Percentiles rank a stretch among this genome's conserved stretches.
Evolutionary conservation across 2,113 vertebrate species (phyloP).

Genomic region (Aptenodytes forsteri): DNA sequence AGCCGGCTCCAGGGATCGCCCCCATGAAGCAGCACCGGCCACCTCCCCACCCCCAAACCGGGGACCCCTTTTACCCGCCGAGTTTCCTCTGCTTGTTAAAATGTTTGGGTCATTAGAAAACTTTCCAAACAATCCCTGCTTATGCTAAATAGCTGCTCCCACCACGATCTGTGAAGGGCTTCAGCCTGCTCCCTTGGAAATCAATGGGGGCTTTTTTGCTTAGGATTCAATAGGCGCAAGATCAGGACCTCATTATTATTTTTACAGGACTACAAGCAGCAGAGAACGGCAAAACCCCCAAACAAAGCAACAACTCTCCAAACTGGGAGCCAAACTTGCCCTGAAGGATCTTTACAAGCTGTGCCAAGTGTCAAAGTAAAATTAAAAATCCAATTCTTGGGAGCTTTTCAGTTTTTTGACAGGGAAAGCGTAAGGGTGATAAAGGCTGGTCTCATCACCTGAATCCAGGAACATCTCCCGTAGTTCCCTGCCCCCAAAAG

Average conservation of each 20-base stretch:
- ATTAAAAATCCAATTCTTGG: neutral
- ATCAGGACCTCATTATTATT: slow-evolving; percentile 45
- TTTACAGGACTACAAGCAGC: slow-evolving; percentile 19
- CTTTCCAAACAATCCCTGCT: slow-evolving; percentile 36
- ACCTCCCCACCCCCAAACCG: neutral
- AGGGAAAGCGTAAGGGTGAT: neutral
- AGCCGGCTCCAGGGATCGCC: neutral
- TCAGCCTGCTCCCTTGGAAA: slow-evolving; percentile 17
- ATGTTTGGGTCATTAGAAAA: slow-evolving; percentile 55
- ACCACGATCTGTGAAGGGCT: slow-evolving; percentile 30
- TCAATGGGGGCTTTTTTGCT: slow-evolving; percentile 33
- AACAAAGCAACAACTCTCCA: neutral
- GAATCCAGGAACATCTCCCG: neutral
- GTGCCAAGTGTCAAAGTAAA: slow-evolving; percentile 21
- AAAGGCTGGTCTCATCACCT: neutral
- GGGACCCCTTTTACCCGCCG: neutral
- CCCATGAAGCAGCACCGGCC: neutral
- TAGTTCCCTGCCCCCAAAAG: neutral
- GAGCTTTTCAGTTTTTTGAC: neutral
- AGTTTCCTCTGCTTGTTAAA: slow-evolving; percentile 44
- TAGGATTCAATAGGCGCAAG: slow-evolving; percentile 10
- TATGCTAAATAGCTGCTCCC: slow-evolving; percentile 53
- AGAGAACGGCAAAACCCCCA: neutral
- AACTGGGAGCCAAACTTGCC: neutral
- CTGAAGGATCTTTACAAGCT: neutral